Percentiles rank a stretch among this genome's conserved stretches.
Conservation (phyloP, 2,888 invertebrate genomes). For the Cryptus armator region DNA sequence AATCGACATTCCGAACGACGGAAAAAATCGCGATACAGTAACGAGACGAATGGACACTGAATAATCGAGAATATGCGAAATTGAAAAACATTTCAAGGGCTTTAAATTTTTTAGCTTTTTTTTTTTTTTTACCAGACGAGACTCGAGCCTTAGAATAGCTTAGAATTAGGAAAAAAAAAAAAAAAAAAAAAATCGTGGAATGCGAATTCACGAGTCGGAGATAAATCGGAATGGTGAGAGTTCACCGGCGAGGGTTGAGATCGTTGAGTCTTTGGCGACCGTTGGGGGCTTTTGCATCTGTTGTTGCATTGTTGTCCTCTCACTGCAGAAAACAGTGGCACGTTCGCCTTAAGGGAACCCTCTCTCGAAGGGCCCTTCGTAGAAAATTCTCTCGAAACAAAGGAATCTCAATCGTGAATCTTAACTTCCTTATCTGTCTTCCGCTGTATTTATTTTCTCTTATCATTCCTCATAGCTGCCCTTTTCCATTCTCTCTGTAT, state of each 20-base stretch:
- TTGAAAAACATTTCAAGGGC: no score
- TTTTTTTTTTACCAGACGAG: background rate
- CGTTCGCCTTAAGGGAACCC: constrained; percentile 42
- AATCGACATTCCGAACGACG: no score
- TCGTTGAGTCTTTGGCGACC: background rate
- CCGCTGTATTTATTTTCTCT: constrained; percentile 46
- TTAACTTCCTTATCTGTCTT: constrained; percentile 62
- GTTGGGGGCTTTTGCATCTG: constrained; percentile 12
- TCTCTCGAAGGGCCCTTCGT: constrained; percentile 32
- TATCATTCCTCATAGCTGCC: constrained; percentile 34
- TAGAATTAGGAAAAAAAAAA: constrained; percentile 41
- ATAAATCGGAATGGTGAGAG: constrained; percentile 49
- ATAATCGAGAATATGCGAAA: no score
- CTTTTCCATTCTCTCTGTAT: background rate
- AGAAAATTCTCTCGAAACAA: constrained; percentile 67
- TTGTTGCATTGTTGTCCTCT: constrained; percentile 44
- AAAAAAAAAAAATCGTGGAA: constrained; percentile 31
- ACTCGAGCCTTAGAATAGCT: background rate
- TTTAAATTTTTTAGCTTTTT: no score
- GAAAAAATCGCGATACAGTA: no score
- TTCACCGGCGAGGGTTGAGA: constrained; percentile 15
- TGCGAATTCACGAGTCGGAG: constrained; percentile 26
- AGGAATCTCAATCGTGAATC: constrained; percentile 72
- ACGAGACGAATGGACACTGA: no score
- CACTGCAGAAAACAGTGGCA: constrained; percentile 35